These are phyloP conservation scores for Phalera bucephala DNA, from an alignment of 2,888 invertebrate species.

Conservation along the genomic window DNA sequence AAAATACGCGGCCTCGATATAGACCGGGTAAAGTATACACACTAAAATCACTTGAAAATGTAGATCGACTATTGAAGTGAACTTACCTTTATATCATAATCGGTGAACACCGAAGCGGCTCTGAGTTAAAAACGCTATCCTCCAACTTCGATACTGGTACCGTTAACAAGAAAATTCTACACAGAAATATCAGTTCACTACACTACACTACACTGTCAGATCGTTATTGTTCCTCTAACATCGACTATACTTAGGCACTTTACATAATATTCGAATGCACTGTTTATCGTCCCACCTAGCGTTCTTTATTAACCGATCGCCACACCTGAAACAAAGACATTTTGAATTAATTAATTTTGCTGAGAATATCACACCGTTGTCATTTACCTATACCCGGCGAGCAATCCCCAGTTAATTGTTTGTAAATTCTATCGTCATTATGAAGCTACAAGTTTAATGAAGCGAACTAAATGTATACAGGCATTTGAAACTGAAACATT, in stretches of 20 bases:
- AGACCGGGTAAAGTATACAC: too few relatives aligned
- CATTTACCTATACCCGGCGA: constrained; percentile 2
- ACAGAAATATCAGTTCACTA: constrained; percentile 31
- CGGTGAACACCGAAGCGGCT: constrained; percentile 45
- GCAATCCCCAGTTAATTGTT: constrained; percentile 7
- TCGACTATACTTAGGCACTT: constrained; percentile 29
- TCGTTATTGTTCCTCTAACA: constrained; percentile 18
- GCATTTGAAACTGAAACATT: too few relatives aligned
- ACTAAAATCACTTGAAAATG: too few relatives aligned
- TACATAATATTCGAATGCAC: constrained; percentile 20
- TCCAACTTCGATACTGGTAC: constrained; percentile 34
- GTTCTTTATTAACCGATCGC: constrained; percentile 4
- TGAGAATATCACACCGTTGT: not conserved
- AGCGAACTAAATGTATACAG: constrained; percentile 1
- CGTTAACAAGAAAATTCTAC: constrained; percentile 33
- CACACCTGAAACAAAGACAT: constrained; percentile 32
- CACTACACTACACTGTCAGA: constrained; percentile 24
- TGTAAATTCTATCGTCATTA: constrained; percentile 7
- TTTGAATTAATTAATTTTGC: constrained; percentile 3
- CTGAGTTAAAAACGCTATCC: constrained; percentile 41
- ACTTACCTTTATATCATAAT: constrained; percentile 73
- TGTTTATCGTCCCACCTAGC: constrained; percentile 10
- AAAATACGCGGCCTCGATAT: not conserved
- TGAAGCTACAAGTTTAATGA: constrained; percentile 7
- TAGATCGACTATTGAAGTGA: too few relatives aligned